Evolutionary conservation across 2,888 invertebrate species (phyloP), one percentile per base, ranked within the genome.

Genomic region (Neria commutata): DNA sequence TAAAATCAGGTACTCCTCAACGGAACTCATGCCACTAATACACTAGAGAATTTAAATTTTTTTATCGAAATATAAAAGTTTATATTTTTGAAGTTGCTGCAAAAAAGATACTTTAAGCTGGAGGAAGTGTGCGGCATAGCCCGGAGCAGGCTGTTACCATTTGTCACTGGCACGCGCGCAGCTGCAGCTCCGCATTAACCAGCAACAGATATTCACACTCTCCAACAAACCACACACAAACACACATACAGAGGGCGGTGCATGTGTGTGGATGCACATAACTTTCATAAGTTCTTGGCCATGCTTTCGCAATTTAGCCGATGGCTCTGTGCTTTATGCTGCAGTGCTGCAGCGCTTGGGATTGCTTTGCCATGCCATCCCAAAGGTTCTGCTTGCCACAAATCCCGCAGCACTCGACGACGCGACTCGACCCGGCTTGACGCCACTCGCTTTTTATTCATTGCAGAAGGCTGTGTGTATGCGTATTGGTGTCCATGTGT

Each of bases 231-330:
- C 29, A 29, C 29, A 29, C 29, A 8, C 29, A 29, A 6, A 6
- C 29, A 29, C 29, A 29, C 29, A 29, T 29, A 29, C 29, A 8
- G 29, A 29, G n/a, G n/a, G n/a, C n/a, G n/a, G n/a, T n/a, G n/a
- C n/a, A n/a, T n/a, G n/a, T n/a, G n/a, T n/a, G n/a, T n/a, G n/a
- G n/a, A n/a, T n/a, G n/a, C n/a, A n/a, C n/a, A n/a, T 11, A 40
- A 34, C n/a, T 52, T 55, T 24, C 11, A 25, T 40, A 40, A 55
- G 49, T 55, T 55, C 48, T 55, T 49, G 55, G 49, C 48, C 49
- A 49, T 37, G 21, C 48, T 40, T 17, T 16, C 40, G 48, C 48
- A 40, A n/a, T 14, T 19, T 16, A 34, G 53, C 52, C 48, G 40
- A 33, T 17, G 53, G 49, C 51, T 21, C 21, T 24, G 42, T 48